A percentile compares a stretch with the other conserved stretches of the same genome.
Conservation (phyloP, 2,888 invertebrate genomes). For the Nephrotoma flavescens region DNA sequence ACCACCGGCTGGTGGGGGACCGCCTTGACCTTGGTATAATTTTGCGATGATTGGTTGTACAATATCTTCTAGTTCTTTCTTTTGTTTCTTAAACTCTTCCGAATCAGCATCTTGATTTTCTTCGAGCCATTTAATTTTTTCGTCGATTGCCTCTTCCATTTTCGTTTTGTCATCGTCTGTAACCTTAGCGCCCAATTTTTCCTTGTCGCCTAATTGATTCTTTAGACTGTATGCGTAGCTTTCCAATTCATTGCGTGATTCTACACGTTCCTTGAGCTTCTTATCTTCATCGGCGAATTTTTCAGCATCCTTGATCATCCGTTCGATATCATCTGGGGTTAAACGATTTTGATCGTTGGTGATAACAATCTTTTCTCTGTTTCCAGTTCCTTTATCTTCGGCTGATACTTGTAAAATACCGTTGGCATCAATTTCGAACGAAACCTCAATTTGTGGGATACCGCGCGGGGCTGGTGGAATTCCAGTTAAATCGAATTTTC, state of each 20-base stretch:
- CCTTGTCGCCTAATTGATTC: conserved; percentile 92
- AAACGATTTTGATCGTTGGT: conserved; percentile 96
- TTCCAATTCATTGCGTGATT: conserved; percentile 92
- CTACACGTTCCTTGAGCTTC: conserved; percentile 88
- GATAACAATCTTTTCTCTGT: conserved; percentile 96
- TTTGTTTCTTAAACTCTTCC: conserved; percentile 86
- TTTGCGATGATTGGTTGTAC: conserved; percentile 97
- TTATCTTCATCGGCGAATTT: conserved; percentile 98
- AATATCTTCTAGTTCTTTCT: conserved; percentile 86
- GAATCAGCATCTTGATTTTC: conserved; percentile 85
- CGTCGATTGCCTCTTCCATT: conserved; percentile 92
- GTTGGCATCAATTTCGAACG: conserved; percentile 89
- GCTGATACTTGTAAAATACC: conserved; percentile 93
- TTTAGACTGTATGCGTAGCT: conserved; percentile 95
- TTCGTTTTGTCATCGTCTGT: conserved; percentile 83
- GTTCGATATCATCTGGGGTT: conserved; percentile 95
- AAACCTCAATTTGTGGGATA: conserved; percentile 88
- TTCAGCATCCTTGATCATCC: conserved; percentile 99
- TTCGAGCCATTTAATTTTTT: conserved; percentile 95
- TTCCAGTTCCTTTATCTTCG: conserved; percentile 98
- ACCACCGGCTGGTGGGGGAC: conserved; percentile 56
- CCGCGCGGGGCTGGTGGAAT: conserved; percentile 91
- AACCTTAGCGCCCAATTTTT: conserved; percentile 85
- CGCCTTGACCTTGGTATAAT: conserved; percentile 78
- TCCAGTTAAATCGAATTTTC: conserved; percentile 95